Percentiles rank a stretch among this genome's conserved stretches.
Evolutionary conservation across 2,888 invertebrate genomes (phyloP).

Genomic region (Pseudococcus jackbeardsleyi): DNA sequence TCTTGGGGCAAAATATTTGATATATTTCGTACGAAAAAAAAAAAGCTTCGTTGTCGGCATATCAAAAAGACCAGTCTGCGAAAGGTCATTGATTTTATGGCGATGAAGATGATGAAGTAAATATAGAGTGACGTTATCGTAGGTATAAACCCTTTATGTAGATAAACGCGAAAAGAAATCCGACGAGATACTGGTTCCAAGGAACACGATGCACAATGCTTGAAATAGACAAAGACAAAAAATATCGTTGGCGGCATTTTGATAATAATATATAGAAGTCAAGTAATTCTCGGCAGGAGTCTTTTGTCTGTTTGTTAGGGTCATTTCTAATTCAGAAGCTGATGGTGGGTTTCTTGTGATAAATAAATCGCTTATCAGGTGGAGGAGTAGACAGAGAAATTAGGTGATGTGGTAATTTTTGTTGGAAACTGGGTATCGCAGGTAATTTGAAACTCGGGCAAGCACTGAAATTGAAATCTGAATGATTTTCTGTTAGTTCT

Average conservation of each 20-base stretch:
- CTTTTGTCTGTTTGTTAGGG: background rate
- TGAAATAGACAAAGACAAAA: background rate
- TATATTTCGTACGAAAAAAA: background rate
- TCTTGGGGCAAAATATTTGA: too few relatives aligned
- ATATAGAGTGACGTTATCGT: background rate
- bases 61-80: background rate
- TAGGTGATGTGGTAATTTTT: background rate
- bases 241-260: background rate
- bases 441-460: too few relatives aligned
- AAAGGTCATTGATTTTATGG: constrained; percentile 2
- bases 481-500: too few relatives aligned
- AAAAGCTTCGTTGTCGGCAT: background rate
- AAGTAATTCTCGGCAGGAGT: background rate
- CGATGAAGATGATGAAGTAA: background rate
- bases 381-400: background rate
- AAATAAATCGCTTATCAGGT: background rate
- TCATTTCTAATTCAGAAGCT: background rate
- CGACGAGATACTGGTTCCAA: background rate
- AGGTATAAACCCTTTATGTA: background rate
- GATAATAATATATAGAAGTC: background rate
- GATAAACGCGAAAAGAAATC: background rate
- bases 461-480: too few relatives aligned
- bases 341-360: background rate
- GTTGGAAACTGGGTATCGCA: background rate
- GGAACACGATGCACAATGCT: background rate